Base-by-base conservation (phyloP, 2,113 vertebrate genomes). In the Apeltes quadracus region DNA sequence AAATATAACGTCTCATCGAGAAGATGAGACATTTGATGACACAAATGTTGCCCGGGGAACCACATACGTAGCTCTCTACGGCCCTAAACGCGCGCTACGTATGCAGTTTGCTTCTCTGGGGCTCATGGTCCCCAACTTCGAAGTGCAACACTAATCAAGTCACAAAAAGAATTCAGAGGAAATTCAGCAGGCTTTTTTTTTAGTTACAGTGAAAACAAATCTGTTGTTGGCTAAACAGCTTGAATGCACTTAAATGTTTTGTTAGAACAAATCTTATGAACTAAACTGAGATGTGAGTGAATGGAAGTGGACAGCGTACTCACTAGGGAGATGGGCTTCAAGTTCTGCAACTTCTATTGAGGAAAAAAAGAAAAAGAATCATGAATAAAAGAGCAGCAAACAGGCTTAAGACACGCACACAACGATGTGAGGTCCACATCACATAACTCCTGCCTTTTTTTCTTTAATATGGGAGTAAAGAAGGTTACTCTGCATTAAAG, bases 241-340 rank as follows among this genome's bases (percentile, higher is more conserved):
- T 14, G 14, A 43, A 43, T 59, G 29, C 18, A 23, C 0, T 61
- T 68, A 34, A 3, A 38, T 58, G 18, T 22, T 8, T 4, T 55
- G 22, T 22, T n/a, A 34, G 10, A 18, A 39, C 12, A 34, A 34
- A 34, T 7, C 4, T 34, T 5, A 34, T 34, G n/a, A 43, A 23
- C 18, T 43, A 9, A 29, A 27, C 16, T 18, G 4, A 43, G 0
- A 18, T 46, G n/a, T 7, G 29, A 29, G 56, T 53, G 32, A 22
- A 2, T 23, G 29, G 20, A 66, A 54, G 23, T 54, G 38, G 6
- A 16, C 6, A 32, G 32, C 0, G 38, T 93, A 98, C 98, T 98
- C 95, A 99, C 98, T 95, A 79, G 97, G 97, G 87, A 99, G 95
- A 90, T 97, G 96, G 88, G 94, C 94, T 95, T 99, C 97, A 88